Base-by-base conservation (phyloP, 35 echinoderm and acorn worm genomes). In the Apostichopus californicus region DNA sequence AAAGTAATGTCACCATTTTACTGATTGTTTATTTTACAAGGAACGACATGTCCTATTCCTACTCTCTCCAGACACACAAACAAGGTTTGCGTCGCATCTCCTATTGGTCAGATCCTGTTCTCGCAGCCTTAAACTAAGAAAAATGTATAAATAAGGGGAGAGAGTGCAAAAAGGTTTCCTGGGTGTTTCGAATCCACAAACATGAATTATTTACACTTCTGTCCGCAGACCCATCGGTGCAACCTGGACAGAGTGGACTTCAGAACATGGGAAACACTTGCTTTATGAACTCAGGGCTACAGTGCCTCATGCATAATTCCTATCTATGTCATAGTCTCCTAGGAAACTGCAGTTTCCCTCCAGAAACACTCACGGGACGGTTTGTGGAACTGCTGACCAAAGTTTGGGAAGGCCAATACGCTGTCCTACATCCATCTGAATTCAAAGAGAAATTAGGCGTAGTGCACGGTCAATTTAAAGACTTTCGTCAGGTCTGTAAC, bases 261-360 rank as follows among this genome's bases (percentile, higher is more conserved):
- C 95, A 94, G 46, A 99, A 99, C 90, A 96, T 99, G 93, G 97
- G 97, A 15, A 96, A 96, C 89, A 99, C 97, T 59, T 99, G 97
- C 80, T 99, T 99, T 84, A 99, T 99, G 97, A 99, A 99, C 90
- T 95, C 97, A 55, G 97, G 95, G 17, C 93, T 99, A 9, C 97
- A 99, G 95, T 99, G 97, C 88, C 95, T 99, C 13, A 90, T 99
- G 70, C 93, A 94, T 80, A 94, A 94, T 52, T 77, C 95, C 5
- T 81, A 85, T 88, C 77, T 96, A 18, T 93, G 91, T 18, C 70
- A 93, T 5, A 82, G 89, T 63, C 88, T 99, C 55, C 83, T 93
- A 53, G 89, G 94, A 17, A 79, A 73, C 21, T 92, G 90, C 78
- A 90, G 60, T 71, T 96, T 24, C 55, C 92, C 92, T 0, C 78